Conservation (phyloP, 2,113 vertebrate species). For the Phainopepla nitens region DNA sequence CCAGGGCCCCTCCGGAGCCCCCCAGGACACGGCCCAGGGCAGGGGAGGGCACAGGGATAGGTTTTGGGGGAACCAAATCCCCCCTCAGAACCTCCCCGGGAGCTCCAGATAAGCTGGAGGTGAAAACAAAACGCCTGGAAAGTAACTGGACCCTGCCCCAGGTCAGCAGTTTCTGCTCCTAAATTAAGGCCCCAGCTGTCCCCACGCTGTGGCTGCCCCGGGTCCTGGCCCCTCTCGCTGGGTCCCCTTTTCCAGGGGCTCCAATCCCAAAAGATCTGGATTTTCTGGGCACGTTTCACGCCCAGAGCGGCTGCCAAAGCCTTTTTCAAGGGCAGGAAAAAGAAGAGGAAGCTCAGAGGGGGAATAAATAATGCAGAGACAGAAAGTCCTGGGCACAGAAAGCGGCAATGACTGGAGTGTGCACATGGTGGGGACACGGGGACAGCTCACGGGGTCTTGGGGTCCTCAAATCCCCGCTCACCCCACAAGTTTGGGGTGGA, state of each 20-base stretch:
- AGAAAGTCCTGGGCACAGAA: neutral
- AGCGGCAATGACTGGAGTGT: neutral
- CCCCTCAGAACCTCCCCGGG: neutral
- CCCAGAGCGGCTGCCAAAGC: neutral
- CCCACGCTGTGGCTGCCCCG: neutral
- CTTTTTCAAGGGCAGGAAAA: neutral
- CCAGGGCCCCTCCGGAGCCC: neutral
- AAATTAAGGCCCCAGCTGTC: conserved; percentile 66
- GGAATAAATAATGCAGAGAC: neutral
- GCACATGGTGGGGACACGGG: fast-evolving
- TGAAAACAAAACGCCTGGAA: neutral
- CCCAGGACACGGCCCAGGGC: fast-evolving
- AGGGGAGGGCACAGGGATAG: fast-evolving
- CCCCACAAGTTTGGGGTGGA: neutral
- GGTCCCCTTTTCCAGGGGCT: neutral
- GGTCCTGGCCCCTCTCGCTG: neutral
- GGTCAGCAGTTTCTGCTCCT: conserved; percentile 29
- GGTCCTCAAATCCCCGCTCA: fast-evolving
- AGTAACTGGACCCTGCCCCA: neutral
- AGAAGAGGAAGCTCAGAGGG: neutral
- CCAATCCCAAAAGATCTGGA: neutral
- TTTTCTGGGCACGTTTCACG: neutral
- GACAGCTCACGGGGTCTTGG: neutral
- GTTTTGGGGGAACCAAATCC: neutral
- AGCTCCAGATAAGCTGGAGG: neutral